These are phyloP conservation scores for Habrosyne pyritoides DNA, from an alignment of 2,888 invertebrate genomes.

Conservation along the genomic window DNA sequence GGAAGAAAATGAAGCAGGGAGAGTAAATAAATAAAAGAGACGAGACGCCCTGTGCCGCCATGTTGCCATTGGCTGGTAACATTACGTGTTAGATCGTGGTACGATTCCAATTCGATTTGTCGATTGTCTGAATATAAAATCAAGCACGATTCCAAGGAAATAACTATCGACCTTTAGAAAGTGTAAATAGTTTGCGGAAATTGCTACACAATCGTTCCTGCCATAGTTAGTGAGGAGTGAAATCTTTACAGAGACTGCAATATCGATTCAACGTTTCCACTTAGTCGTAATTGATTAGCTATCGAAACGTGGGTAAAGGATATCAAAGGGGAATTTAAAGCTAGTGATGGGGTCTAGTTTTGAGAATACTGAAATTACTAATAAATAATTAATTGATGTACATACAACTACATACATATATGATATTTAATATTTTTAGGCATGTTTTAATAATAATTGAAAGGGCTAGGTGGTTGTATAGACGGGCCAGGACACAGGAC, in stretches of 20 bases:
- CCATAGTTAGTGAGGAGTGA: constrained; percentile 12
- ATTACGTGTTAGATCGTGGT: constrained; percentile 75
- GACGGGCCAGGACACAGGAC: too few species aligned
- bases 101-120: constrained; percentile 75
- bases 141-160: constrained; percentile 51
- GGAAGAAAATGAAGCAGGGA: constrained; percentile 77
- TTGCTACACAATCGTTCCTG: constrained; percentile 27
- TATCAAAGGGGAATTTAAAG: neutral
- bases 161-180: constrained; percentile 67
- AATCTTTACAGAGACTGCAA: constrained; percentile 9
- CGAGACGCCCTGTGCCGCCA: constrained; percentile 46
- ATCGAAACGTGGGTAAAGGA: neutral
- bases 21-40: constrained; percentile 74
- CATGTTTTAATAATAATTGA: too few species aligned
- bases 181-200: constrained; percentile 63
- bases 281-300: neutral
- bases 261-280: neutral
- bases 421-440: too few species aligned
- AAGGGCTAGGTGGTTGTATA: too few species aligned
- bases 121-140: constrained; percentile 49
- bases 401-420: too few species aligned
- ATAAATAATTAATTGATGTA: too few species aligned
- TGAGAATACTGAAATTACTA: too few species aligned
- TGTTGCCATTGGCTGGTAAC: constrained; percentile 59
- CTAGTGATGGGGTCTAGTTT: neutral